These are phyloP conservation scores for Drosophila mayri DNA, from an alignment of 1,140 invertebrate genomes.

Conservation along the genomic window DNA sequence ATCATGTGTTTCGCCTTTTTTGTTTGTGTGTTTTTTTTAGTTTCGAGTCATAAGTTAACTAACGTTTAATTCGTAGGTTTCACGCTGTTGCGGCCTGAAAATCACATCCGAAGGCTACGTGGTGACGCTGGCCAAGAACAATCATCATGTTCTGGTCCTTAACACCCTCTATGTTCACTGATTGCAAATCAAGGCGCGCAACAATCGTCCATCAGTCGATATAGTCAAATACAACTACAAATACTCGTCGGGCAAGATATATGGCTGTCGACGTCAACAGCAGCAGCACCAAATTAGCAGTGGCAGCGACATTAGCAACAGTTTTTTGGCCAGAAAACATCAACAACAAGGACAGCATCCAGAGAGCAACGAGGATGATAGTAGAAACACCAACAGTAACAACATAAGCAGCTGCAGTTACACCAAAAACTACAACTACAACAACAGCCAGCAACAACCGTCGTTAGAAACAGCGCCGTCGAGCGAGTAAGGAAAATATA, in stretches of 20 bases:
- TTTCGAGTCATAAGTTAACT: constrained; percentile 4
- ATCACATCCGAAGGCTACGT: constrained; percentile 98
- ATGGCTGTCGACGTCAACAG: constrained; percentile 58
- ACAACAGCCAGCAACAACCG: background rate
- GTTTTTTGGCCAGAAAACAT: background rate
- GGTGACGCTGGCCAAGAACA: constrained; percentile 98
- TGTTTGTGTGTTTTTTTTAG: background rate
- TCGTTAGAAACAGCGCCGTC: background rate
- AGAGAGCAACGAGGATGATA: background rate
- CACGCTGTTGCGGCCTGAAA: constrained; percentile 98
- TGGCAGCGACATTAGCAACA: constrained; percentile 2
- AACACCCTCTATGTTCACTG: constrained; percentile 97
- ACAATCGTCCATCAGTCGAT: constrained; percentile 76
- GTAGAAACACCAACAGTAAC: background rate
- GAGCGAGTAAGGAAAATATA: background rate
- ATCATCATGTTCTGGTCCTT: constrained; percentile 98
- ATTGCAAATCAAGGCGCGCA: constrained; percentile 85
- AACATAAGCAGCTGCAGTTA: constrained; percentile 7
- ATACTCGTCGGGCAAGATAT: constrained; percentile 74
- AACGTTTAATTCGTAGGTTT: constrained; percentile 89
- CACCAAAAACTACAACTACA: background rate
- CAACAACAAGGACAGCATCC: background rate
- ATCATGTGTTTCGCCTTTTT: background rate
- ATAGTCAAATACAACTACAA: constrained; percentile 76
- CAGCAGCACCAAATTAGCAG: constrained; percentile 1